Evolutionary conservation across 2,797 vertebrate species (phyloP), one percentile per base, ranked within the genome.

Genomic region (Lophius americanus): DNA sequence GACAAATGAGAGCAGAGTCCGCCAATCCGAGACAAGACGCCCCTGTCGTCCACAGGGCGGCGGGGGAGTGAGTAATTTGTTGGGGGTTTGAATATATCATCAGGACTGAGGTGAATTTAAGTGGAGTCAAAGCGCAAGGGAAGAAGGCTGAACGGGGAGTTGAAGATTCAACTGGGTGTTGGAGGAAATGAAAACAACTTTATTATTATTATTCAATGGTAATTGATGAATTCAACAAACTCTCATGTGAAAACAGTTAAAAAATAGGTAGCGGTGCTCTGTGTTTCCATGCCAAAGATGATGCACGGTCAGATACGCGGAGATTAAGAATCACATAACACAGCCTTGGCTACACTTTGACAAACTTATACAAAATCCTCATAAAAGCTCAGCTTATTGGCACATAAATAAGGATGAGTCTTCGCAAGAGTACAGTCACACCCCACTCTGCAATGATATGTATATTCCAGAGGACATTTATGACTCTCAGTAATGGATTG

Each of bases 1-100:
- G 89, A 92, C 88, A 91, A 92, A 94, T 88, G 90, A 91, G 89
- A 73, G 78, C 59, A 42, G 60, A 66, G 66, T 66, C 84, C 78
- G 86, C 91, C 90, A 89, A 90, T 90, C 83, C 79, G 81, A 79
- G 68, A 56, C 64, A 7, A 67, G 75, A 77, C 74, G 78, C 78
- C 85, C 77, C 66, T 63, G 64, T 81, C 59, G 65, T 86, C 75
- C 72, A 35, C 5, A 6, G 46, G 78, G 76, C 32, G 53, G 62
- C 38, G 64, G 64, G 61, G 79, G 75, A 49, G 70, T 76, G 85
- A 87, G 76, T 89, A 76, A 92, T 93, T 82, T 87, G 75, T 89
- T 85, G 81, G 65, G 75, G 64, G 74, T 83, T 84, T 87, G 88
- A 87, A 90, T 87, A 72, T 66, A 87, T 91, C 78, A 88, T 39